Conservation (phyloP, 1,140 invertebrate genomes). For the Drosophila ogumai region DNA sequence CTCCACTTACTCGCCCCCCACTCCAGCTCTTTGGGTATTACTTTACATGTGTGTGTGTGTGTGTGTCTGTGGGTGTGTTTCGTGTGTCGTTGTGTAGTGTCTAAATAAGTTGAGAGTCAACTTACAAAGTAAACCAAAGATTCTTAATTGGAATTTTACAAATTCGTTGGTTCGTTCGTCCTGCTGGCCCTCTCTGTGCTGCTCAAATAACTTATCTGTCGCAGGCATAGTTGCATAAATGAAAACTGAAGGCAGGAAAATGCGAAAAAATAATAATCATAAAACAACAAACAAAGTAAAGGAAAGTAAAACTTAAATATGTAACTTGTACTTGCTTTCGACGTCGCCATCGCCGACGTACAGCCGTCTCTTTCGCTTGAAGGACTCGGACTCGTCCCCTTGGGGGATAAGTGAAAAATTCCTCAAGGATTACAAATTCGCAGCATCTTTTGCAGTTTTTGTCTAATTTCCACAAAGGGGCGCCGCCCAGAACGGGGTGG, state of each 20-base stretch:
- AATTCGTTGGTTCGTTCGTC: slow-evolving; percentile 78
- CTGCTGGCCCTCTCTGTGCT: slow-evolving; percentile 2
- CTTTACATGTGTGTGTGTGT: slow-evolving; percentile 27
- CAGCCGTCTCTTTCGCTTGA: slow-evolving; percentile 1
- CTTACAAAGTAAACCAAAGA: slow-evolving; percentile 83
- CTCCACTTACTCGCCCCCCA: slow-evolving; percentile 38
- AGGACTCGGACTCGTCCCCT: slow-evolving; percentile 34
- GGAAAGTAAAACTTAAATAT: slow-evolving; percentile 80
- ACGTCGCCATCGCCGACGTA: slow-evolving; percentile 2
- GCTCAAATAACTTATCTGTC: slow-evolving; percentile 71
- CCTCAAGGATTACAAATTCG: slow-evolving; percentile 79
- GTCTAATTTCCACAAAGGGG: slow-evolving; percentile 67
- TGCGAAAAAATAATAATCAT: slow-evolving; percentile 51
- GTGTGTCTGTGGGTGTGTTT: slow-evolving; percentile 30
- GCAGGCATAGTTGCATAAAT: slow-evolving; percentile 74
- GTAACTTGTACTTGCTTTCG: slow-evolving; percentile 54
- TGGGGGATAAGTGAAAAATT: slow-evolving; percentile 79
- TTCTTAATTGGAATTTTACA: slow-evolving; percentile 84
- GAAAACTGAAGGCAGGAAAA: slow-evolving; percentile 66
- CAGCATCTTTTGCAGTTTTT: slow-evolving; percentile 78
- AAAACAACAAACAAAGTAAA: slow-evolving; percentile 47
- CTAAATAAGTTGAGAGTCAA: slow-evolving; percentile 83
- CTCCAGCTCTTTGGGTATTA: slow-evolving; percentile 24
- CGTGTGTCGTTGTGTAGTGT: slow-evolving; percentile 80
- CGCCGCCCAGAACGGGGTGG: slow-evolving; percentile 24